Evolutionary conservation across 2,888 invertebrate species (phyloP).

Genomic region (Toxonevra muliebris): DNA sequence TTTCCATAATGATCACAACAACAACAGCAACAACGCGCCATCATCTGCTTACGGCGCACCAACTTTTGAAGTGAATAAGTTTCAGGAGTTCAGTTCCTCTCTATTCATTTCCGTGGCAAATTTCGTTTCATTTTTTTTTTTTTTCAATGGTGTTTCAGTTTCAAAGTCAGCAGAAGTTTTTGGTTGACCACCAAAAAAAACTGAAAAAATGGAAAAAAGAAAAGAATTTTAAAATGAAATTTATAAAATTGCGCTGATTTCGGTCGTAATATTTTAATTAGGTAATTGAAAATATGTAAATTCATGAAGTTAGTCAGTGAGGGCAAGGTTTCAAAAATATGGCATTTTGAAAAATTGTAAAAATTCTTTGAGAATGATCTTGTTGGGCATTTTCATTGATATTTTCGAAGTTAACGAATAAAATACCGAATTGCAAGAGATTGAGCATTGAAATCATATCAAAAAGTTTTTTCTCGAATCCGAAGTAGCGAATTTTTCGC

Average conservation of each 20-base stretch:
- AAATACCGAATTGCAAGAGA: too few relatives aligned
- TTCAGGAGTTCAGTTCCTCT: neutral
- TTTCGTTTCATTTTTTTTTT: constrained; percentile 4
- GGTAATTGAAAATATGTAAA: constrained; percentile 19
- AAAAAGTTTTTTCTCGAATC: too few relatives aligned
- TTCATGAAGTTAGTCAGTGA: too few relatives aligned
- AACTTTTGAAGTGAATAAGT: neutral
- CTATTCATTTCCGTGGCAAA: neutral
- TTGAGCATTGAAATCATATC: too few relatives aligned
- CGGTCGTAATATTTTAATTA: constrained; percentile 21
- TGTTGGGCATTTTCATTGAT: too few relatives aligned
- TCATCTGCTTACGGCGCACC: constrained; percentile 7
- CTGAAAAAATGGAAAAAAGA: constrained; percentile 10
- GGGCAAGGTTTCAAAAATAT: too few relatives aligned
- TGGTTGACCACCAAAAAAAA: neutral
- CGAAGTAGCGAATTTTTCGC: too few relatives aligned
- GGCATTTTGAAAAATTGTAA: too few relatives aligned
- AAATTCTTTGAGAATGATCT: too few relatives aligned
- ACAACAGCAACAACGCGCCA: neutral
- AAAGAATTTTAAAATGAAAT: constrained; percentile 26
- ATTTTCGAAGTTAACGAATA: too few relatives aligned
- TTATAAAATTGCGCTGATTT: constrained; percentile 1
- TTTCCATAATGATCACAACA: constrained; percentile 25
- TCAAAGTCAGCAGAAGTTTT: constrained; percentile 34
- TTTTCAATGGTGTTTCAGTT: constrained; percentile 22